These are phyloP conservation scores for Nematostella vectensis DNA, from an alignment of 92 coral and sea anemone genomes.

Conservation along the genomic window DNA sequence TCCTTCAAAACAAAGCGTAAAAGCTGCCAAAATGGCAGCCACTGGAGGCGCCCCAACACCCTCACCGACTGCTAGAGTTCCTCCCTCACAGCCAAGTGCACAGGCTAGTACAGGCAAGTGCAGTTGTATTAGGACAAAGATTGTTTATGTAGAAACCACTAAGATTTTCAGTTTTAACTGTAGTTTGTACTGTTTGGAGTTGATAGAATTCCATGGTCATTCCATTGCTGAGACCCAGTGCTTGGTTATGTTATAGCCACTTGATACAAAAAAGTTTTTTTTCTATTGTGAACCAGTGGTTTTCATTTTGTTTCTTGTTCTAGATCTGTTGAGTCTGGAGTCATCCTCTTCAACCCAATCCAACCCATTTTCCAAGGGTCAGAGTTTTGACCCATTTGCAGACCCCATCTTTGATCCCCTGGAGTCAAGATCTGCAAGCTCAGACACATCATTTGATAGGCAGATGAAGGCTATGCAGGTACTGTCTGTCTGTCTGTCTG, in stretches of 20 bases:
- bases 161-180: no score
- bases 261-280: no score
- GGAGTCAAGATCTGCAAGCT: conserved; percentile 10
- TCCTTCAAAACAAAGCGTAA: conserved; percentile 84
- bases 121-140: no score
- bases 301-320: no score
- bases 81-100: conserved; percentile 8
- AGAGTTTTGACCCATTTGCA: conserved; percentile 34
- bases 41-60: conserved; percentile 17
- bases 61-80: conserved; percentile 9
- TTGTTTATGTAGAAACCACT: no score
- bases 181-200: no score
- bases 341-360: conserved; percentile 13
- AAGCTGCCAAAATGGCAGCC: conserved; percentile 64
- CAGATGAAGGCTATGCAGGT: conserved; percentile 24
- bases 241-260: no score
- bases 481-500: no score
- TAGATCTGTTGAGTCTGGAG: conserved; percentile 24
- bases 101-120: conserved; percentile 16
- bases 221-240: no score
- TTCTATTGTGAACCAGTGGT: no score
- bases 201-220: no score
- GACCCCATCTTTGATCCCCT: conserved; percentile 44
- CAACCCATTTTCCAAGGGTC: conserved; percentile 33
- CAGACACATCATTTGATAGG: conserved; percentile 1